Evolutionary conservation across 2,797 vertebrate species (phyloP).

Genomic region (Melanotaenia trifasciata): DNA sequence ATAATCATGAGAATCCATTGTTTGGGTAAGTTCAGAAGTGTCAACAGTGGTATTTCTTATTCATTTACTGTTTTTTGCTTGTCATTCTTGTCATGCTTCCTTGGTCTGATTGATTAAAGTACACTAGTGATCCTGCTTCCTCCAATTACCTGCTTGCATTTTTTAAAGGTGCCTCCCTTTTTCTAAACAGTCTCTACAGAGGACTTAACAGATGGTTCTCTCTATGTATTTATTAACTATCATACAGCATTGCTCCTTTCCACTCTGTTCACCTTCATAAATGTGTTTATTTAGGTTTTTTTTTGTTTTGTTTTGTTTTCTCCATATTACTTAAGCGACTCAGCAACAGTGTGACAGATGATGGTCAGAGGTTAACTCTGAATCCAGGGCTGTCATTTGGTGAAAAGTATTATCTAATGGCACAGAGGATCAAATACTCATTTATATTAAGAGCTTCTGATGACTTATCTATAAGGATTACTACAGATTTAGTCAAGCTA

Average conservation of each 20-base stretch:
- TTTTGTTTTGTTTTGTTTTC: neutral
- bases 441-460: constrained; percentile 54
- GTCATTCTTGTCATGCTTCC: neutral
- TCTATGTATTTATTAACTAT: no score
- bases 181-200: neutral
- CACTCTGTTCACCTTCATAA: neutral
- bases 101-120: neutral
- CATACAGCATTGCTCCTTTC: no score
- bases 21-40: neutral
- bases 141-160: neutral
- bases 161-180: neutral
- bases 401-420: constrained; percentile 68
- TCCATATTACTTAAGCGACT: constrained; percentile 39
- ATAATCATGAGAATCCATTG: neutral
- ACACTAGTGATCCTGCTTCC: neutral
- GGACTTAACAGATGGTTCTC: neutral
- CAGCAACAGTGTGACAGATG: constrained; percentile 10
- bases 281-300: neutral
- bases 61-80: neutral
- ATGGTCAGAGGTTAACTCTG: constrained; percentile 19
- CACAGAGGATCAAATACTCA: constrained; percentile 60
- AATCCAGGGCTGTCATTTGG: constrained; percentile 39
- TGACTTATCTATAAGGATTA: constrained; percentile 64
- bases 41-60: neutral
- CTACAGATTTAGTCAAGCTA: constrained; percentile 58